Conservation (phyloP, 2,888 invertebrate genomes). For the Eurytoma californica region DNA sequence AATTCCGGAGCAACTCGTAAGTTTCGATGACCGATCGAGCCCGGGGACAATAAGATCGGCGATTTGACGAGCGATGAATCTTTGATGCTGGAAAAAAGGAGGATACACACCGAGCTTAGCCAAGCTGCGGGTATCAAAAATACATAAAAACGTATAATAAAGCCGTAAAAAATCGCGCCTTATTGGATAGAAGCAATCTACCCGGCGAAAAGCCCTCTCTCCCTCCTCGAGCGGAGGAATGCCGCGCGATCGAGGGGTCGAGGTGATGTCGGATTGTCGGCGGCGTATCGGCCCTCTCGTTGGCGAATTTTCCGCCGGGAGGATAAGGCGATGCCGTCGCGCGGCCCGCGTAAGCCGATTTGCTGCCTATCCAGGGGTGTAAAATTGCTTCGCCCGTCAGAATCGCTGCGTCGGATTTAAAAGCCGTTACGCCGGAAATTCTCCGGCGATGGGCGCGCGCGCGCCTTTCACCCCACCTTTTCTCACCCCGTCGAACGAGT, state of each 20-base stretch:
- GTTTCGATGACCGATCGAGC: too few relatives aligned
- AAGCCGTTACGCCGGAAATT: constrained; percentile 15
- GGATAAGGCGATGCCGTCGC: neutral
- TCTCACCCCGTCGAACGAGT: neutral
- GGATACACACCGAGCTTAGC: too few relatives aligned
- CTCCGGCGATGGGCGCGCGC: neutral
- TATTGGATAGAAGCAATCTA: too few relatives aligned
- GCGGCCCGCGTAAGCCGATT: constrained; percentile 7
- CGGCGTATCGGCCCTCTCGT: neutral
- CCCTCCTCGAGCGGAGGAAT: neutral
- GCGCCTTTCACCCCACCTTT: too few relatives aligned
- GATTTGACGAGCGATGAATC: too few relatives aligned
- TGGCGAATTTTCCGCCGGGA: neutral
- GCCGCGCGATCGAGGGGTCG: neutral
- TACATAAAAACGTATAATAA: neutral
- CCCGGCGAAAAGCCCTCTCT: too few relatives aligned
- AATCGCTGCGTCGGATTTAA: constrained; percentile 4
- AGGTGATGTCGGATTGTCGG: neutral
- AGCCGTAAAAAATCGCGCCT: neutral
- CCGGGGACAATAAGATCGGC: too few relatives aligned
- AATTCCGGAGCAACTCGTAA: too few relatives aligned
- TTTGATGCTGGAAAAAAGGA: too few relatives aligned
- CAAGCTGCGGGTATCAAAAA: neutral
- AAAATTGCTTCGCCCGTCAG: constrained; percentile 27
- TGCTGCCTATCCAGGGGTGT: constrained; percentile 13